Percentiles rank a stretch among this genome's conserved stretches.
Evolutionary conservation across 1,140 invertebrate genomes (phyloP).

Genomic region (Pseudomyrmex flavicornis): DNA sequence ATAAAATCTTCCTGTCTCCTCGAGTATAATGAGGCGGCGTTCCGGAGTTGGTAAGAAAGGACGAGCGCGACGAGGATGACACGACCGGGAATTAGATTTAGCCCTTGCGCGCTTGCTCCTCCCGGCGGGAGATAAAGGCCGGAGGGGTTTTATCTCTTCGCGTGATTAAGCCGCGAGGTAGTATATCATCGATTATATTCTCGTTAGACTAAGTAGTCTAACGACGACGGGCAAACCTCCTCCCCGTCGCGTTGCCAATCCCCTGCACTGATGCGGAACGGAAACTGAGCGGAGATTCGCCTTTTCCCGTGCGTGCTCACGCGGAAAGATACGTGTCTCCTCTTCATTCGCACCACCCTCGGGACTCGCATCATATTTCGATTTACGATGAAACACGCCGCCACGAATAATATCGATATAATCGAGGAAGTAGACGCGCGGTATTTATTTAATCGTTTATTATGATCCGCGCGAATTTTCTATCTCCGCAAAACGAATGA

Average conservation of each 20-base stretch:
- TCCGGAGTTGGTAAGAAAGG: slow-evolving; percentile 23
- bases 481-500: not conserved
- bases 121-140: slow-evolving; percentile 56
- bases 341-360: slow-evolving; percentile 37
- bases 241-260: not conserved
- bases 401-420: slow-evolving; percentile 61
- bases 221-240: slow-evolving; percentile 40
- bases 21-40: slow-evolving; percentile 65
- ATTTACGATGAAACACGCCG: slow-evolving; percentile 55
- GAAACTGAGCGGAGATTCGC: slow-evolving; percentile 33
- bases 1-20: slow-evolving; percentile 68
- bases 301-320: slow-evolving; percentile 53
- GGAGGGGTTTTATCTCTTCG: slow-evolving; percentile 79
- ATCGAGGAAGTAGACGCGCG: slow-evolving; percentile 29
- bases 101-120: slow-evolving; percentile 7
- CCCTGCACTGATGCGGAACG: slow-evolving; percentile 15
- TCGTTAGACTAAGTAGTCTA: slow-evolving; percentile 79
- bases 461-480: not conserved
- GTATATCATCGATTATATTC: slow-evolving; percentile 84
- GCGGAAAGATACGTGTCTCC: slow-evolving; percentile 65
- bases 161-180: slow-evolving; percentile 80
- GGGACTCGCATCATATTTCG: slow-evolving; percentile 62
- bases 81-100: slow-evolving; percentile 62
- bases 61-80: slow-evolving; percentile 62
- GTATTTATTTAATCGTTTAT: slow-evolving; percentile 51